Evolutionary conservation across 2,113 vertebrate species (phyloP).

Genomic region (Etia nguti): DNA sequence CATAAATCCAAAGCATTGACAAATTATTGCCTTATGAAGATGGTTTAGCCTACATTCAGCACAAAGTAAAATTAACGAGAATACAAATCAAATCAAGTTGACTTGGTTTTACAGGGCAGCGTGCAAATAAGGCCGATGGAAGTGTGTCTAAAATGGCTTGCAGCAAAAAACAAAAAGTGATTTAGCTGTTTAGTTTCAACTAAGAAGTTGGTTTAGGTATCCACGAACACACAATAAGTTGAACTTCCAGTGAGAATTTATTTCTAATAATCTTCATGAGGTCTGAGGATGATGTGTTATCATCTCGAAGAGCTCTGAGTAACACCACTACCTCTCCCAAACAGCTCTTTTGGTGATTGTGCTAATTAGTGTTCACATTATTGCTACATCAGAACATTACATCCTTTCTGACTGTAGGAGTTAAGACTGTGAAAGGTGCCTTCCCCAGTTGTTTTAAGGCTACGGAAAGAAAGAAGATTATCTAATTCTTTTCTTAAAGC

Average conservation of each 20-base stretch:
- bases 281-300: neutral
- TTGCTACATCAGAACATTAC: neutral
- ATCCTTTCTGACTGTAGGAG: neutral
- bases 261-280: neutral
- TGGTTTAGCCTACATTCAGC: neutral
- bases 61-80: neutral
- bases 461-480: rapidly evolving
- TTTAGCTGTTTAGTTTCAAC: neutral
- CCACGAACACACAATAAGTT: neutral
- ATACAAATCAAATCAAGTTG: neutral
- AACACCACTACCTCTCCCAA: neutral
- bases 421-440: neutral
- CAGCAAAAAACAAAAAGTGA: neutral
- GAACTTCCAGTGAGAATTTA: neutral
- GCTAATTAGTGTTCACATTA: neutral
- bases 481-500: no score
- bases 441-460: neutral
- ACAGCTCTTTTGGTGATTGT: neutral
- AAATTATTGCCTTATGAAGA: no score
- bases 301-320: neutral
- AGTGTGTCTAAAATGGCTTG: neutral
- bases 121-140: neutral
- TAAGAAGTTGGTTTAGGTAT: neutral
- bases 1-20: neutral
- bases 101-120: neutral